Evolutionary conservation across 2,113 vertebrate species (phyloP), one percentile per base, ranked within the genome.

Genomic region (Uropsilus gracilis): DNA sequence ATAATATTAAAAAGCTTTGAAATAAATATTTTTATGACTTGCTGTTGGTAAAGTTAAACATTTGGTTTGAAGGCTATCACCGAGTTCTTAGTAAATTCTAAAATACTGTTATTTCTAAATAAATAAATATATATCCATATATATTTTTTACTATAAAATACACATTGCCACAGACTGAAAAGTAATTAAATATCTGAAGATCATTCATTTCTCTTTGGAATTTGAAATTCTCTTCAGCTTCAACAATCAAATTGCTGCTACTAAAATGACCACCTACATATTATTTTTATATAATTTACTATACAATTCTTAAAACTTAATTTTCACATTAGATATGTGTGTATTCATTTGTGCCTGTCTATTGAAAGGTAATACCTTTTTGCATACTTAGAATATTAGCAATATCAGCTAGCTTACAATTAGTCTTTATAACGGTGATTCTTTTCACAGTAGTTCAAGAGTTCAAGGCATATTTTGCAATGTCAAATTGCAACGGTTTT

Each of bases 1-100:
- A 91, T 91, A 94, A 93, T 92, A 97, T 97, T 86, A 88, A 96
- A 97, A 95, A 91, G 95, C 37, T 97, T 92, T 90, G 98, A 98
- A 98, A 97, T 96, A 98, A 98, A 98, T 97, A 98, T 34, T 94
- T 96, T 96, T 92, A 95, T 94, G 94, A 95, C 94, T 97, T 72
- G 39, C 96, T 95, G 57, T 86, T 88, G 81, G 76, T 61, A 93
- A 93, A 95, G 55, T 86, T 92, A 97, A 93, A 92, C 81, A 93
- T 97, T 97, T 97, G 97, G 96, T 34, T 93, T 1, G 16, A 96
- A 95, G 93, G 75, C 9, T 97, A 97, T 96, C 95, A 89, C 48
- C 72, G 94, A 93, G 81, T 83, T 93, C 63, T 82, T 94, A 88
- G 44, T 92, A 94, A 95, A 71, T 87, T 96, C 96, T 95, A 97